Percentiles rank a stretch among this genome's conserved stretches.
Evolutionary conservation across 2,888 invertebrate genomes (phyloP).

Genomic region (Nudaria mundana): DNA sequence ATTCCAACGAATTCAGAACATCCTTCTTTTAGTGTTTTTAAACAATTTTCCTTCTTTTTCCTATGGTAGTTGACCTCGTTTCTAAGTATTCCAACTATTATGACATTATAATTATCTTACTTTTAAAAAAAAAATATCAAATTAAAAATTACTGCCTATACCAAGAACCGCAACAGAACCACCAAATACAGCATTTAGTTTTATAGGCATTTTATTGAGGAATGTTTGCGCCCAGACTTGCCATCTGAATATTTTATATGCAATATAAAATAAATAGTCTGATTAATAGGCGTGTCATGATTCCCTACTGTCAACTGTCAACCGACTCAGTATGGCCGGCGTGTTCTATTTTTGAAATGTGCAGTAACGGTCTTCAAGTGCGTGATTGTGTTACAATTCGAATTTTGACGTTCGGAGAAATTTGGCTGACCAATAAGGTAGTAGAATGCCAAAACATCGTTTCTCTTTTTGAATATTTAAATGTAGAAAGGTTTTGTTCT

Average conservation of each 20-base stretch:
- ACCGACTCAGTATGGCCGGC: conserved; percentile 75
- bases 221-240: conserved; percentile 51
- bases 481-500: conserved; percentile 41
- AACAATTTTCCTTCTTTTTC: too few relatives aligned
- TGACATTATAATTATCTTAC: too few relatives aligned
- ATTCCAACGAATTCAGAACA: too few relatives aligned
- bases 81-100: too few relatives aligned
- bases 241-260: conserved; percentile 67
- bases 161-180: conserved; percentile 34
- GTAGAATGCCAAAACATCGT: conserved; percentile 46
- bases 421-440: conserved; percentile 60
- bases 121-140: too few relatives aligned
- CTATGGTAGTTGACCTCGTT: too few relatives aligned
- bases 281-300: conserved; percentile 73
- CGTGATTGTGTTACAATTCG: conserved; percentile 74
- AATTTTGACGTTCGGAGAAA: conserved; percentile 77
- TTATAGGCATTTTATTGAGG: conserved; percentile 49
- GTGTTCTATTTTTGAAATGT: conserved; percentile 79
- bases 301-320: conserved; percentile 60
- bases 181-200: conserved; percentile 35
- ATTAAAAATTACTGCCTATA: conserved; percentile 31
- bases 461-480: conserved; percentile 70
- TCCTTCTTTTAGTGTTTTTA: too few relatives aligned
- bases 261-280: conserved; percentile 72
- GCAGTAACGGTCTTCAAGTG: conserved; percentile 73